These are phyloP conservation scores for Procavia capensis DNA, from an alignment of 2,113 vertebrate genomes.

Conservation along the genomic window DNA sequence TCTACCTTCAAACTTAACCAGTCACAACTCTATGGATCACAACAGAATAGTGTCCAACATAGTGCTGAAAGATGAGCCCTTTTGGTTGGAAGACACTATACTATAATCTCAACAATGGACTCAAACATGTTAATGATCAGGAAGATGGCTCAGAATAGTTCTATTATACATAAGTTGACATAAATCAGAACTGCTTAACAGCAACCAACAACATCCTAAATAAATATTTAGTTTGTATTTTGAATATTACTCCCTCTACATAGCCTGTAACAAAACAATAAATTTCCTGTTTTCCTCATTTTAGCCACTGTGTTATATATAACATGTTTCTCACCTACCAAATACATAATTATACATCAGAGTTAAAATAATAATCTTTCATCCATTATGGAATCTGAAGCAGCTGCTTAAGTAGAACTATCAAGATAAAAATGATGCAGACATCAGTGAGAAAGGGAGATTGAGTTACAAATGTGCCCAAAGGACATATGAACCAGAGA, in stretches of 20 bases:
- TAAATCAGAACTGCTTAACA: background rate
- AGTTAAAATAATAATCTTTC: constrained; percentile 36
- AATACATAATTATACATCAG: constrained; percentile 27
- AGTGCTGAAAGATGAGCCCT: background rate
- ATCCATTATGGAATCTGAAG: constrained; percentile 8
- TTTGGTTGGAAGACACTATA: background rate
- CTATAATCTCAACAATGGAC: background rate
- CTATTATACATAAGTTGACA: background rate
- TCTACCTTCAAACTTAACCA: background rate
- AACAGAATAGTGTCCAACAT: background rate
- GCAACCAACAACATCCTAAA: background rate
- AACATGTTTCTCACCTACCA: constrained; percentile 28
- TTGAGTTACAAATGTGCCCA: constrained; percentile 43
- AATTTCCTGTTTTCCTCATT: constrained; percentile 40
- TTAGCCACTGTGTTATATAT: background rate
- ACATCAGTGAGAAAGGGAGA: constrained; percentile 2
- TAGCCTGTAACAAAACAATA: background rate
- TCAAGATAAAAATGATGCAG: constrained; percentile 35
- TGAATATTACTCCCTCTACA: background rate
- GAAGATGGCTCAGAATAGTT: background rate
- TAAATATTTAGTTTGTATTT: background rate
- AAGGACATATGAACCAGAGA: background rate
- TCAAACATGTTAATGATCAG: background rate
- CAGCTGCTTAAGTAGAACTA: constrained; percentile 18
- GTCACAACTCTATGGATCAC: background rate